phyloP scores from a whole-genome alignment of 1,140 invertebrate species.

The Pararge aegeria region DNA sequence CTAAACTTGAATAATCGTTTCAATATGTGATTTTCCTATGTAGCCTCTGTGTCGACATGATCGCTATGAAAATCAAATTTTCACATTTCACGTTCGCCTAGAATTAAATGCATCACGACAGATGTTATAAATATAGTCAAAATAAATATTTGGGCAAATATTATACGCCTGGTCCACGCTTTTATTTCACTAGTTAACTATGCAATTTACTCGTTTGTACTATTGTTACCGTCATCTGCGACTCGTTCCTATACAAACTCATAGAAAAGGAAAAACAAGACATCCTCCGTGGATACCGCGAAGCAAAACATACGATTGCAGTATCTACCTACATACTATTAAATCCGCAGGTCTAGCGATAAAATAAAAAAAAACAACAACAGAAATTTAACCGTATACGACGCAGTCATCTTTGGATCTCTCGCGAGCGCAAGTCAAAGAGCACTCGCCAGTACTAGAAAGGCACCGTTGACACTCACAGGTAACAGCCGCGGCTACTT shows the following conservation, averaged over 20 bases:
- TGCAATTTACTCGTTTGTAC: slow-evolving; percentile 72
- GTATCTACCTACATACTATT: slow-evolving; percentile 13
- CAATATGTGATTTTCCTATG: slow-evolving; percentile 22
- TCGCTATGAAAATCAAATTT: slow-evolving; percentile 59
- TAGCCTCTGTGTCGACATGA: slow-evolving; percentile 57
- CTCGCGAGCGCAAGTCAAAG: slow-evolving; percentile 35
- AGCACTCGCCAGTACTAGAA: slow-evolving; percentile 64
- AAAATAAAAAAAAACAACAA: slow-evolving; percentile 60
- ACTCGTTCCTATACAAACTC: too few species aligned
- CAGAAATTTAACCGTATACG: slow-evolving; percentile 66
- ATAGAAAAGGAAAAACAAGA: slow-evolving; percentile 4
- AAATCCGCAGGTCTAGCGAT: slow-evolving; percentile 31
- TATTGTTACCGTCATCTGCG: slow-evolving; percentile 51
- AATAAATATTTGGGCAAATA: slow-evolving; percentile 72
- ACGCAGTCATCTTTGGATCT: slow-evolving; percentile 74
- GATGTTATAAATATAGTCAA: slow-evolving; percentile 68
- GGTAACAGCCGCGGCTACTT: slow-evolving; percentile 53
- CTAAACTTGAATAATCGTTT: slow-evolving; percentile 4
- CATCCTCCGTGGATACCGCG: slow-evolving; percentile 23
- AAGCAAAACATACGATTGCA: slow-evolving; percentile 7
- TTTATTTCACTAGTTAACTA: slow-evolving; percentile 66
- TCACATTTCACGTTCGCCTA: slow-evolving; percentile 57
- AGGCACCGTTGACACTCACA: slow-evolving; percentile 53
- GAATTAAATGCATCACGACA: slow-evolving; percentile 66
- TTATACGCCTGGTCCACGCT: slow-evolving; percentile 66